phyloP scores from a whole-genome alignment of 2,888 invertebrate species.

The Agonopterix arenella region DNA sequence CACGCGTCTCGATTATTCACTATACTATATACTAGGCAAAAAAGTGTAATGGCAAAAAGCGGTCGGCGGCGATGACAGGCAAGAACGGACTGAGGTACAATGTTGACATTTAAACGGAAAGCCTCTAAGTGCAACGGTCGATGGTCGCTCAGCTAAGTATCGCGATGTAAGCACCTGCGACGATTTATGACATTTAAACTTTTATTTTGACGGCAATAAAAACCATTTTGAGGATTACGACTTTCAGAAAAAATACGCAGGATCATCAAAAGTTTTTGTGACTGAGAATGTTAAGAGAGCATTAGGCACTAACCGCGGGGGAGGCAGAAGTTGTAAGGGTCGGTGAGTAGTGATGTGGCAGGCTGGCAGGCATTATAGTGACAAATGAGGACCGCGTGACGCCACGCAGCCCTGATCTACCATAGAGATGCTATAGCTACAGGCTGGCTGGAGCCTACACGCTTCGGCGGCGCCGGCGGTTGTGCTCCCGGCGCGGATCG shows the following conservation, averaged over 20 bases:
- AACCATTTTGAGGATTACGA: too few relatives aligned
- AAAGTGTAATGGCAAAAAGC: slow-evolving; percentile 26
- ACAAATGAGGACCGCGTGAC: slow-evolving; percentile 49
- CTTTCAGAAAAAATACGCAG: background rate
- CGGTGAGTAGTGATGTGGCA: slow-evolving; percentile 19
- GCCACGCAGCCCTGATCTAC: background rate
- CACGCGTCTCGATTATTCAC: slow-evolving; percentile 35
- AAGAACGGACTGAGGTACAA: slow-evolving; percentile 44
- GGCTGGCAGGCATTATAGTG: slow-evolving; percentile 28
- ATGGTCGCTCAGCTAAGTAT: slow-evolving; percentile 11
- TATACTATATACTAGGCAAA: slow-evolving; percentile 27
- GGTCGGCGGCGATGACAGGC: slow-evolving; percentile 41
- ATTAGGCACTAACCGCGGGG: background rate
- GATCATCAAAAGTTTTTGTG: background rate
- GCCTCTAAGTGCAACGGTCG: slow-evolving; percentile 55
- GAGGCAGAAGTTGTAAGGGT: slow-evolving; percentile 16
- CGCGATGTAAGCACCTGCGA: too few relatives aligned
- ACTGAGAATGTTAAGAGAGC: background rate
- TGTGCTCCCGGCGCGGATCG: background rate
- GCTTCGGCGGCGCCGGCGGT: background rate
- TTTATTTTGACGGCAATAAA: too few relatives aligned
- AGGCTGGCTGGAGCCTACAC: background rate
- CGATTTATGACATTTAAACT: too few relatives aligned
- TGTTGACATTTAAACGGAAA: slow-evolving; percentile 49
- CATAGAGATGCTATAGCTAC: background rate